Base-by-base conservation (phyloP, 2,113 vertebrate species). In the Microcebus lehilahytsara region DNA sequence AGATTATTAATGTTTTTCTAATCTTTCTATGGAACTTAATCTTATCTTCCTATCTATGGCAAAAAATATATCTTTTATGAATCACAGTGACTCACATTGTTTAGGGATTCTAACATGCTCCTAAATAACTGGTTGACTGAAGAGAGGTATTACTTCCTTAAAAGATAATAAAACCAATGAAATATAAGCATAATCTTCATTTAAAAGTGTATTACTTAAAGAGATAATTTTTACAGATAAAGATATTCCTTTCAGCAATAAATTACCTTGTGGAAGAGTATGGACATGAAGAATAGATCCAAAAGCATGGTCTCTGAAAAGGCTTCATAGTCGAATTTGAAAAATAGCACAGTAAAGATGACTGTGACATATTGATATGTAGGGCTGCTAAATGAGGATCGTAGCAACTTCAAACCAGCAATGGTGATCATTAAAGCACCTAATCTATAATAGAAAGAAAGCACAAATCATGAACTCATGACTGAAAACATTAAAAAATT, bases 271-370 rank as follows among this genome's bases (percentile, higher is more conserved):
- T 98, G 99, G 99, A 99, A 99, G 98, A 99, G 97, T 84, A 99
- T 99, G 97, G 99, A 99, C 99, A 99, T 99, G 98, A 99, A 98
- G 98, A 99, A 99, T 97, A 99, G 99, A 98, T 99, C 99, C 96
- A 99, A 99, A 60, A 99, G 99, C 98, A 99, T 99, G 49, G 99
- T 99, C 98, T 99, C 99, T 4, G 99, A 99, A 98, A 99, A 99
- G 88, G 99, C 99, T 90, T 98, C 99, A 98, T 99, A 99, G 98
- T 99, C 99, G 95, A 99, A 99, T 97, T 99, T 99, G 99, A 99
- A 99, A 98, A 99, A 99, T 95, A 99, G 99, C 97, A 99, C 98
- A 96, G 99, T 99, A 97, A 99, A 99, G 98, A 99, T 98, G 98
- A 99, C 99, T 46, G 99, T 99, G 96, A 99, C 98, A 32, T 99